Base-by-base conservation (phyloP, 2,113 vertebrate species). In the Pogonocichla stellata region DNA sequence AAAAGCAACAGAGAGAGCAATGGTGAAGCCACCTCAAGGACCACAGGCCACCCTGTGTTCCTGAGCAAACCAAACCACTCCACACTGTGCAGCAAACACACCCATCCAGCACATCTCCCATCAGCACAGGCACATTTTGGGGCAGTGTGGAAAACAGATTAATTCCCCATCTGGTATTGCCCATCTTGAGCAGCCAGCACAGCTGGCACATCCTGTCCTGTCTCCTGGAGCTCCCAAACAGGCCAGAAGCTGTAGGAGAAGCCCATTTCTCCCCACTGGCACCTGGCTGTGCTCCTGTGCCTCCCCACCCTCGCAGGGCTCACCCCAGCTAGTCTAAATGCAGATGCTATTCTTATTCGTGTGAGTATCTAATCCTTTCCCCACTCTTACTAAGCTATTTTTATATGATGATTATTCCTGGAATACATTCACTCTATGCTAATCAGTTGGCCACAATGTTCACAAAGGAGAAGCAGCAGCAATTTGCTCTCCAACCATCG, bases 331-430 rank as follows among this genome's bases (percentile, higher is more conserved):
- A 77, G 78, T 91, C 92, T 92, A 96, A 96, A 97, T 74, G 74
- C 91, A 97, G 96, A 81, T 94, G 85, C 93, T 97, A 53, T 88
- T 97, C 96, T 96, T 97, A 98, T 97, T 97, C 98, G 96, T 97
- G 94, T 92, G 96, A 98, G 96, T 93, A 95, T 91, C 93, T 98
- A 97, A 97, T 97, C 96, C 96, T 94, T 97, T 97, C 96, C 94
- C 86, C 86, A 97, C 95, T 94, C 91, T 92, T 90, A 74, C 88
- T 94, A 96, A 96, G 96, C 97, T 98, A 98, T 97, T 98, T 98
- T 98, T 98, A 97, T 94, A 96, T 70, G 94, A 94, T 91, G 93
- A 97, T 97, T 98, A 97, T 96, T 98, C 93, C 92, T 93, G 89
- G 85, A 97, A 96, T 96, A 97, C 92, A 97, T 96, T 97, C 94